Evolutionary conservation across 2,888 invertebrate species (phyloP).

Genomic region (Conus canariensis): DNA sequence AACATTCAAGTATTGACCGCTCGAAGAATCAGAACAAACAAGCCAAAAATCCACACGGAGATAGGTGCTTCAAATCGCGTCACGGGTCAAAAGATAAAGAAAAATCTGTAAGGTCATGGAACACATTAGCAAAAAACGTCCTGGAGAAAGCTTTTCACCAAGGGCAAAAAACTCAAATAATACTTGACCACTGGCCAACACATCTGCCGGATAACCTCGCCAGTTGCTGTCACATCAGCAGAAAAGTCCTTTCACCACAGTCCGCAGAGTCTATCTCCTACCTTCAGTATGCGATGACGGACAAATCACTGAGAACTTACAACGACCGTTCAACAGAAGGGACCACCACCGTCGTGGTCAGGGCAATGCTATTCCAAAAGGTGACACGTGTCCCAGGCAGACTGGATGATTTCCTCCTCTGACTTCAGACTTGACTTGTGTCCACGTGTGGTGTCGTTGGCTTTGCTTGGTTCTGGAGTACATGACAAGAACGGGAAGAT

Average conservation of each 20-base stretch:
- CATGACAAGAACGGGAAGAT: too few species aligned
- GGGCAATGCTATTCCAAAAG: neutral
- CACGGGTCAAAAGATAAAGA: slow-evolving; percentile 17
- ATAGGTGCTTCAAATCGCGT: slow-evolving; percentile 20
- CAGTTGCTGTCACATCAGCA: neutral
- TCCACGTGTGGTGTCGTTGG: too few species aligned
- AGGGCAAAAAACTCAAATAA: slow-evolving; percentile 13
- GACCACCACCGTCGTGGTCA: neutral
- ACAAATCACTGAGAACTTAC: neutral
- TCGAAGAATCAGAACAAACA: slow-evolving; percentile 10
- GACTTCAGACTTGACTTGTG: too few species aligned
- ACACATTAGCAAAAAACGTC: slow-evolving; percentile 17
- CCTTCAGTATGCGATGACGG: neutral
- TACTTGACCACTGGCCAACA: neutral
- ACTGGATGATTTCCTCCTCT: too few species aligned
- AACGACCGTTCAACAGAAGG: neutral
- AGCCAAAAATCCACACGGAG: slow-evolving; percentile 3
- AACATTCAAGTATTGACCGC: neutral
- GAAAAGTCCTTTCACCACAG: neutral
- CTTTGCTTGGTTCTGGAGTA: too few species aligned
- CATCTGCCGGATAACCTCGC: neutral
- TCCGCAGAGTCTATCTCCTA: neutral
- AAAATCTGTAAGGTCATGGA: slow-evolving; percentile 15
- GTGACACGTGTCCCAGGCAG: too few species aligned
- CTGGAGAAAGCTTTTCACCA: neutral